These are phyloP conservation scores for Halyomorpha halys DNA, from an alignment of 1,140 invertebrate species.

Conservation along the genomic window DNA sequence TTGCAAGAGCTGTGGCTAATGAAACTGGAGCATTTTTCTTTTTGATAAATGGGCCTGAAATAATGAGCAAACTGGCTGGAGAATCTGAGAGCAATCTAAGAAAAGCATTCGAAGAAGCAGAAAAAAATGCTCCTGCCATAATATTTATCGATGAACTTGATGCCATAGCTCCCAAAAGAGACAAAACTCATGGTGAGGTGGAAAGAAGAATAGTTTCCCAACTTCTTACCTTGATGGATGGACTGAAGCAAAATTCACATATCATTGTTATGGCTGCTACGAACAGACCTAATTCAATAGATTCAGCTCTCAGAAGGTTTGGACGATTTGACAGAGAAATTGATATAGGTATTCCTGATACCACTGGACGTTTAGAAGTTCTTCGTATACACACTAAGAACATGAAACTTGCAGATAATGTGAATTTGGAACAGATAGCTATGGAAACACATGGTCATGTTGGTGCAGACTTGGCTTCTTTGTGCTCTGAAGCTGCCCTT, in stretches of 20 bases:
- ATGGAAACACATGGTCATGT: constrained; percentile 97
- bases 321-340: constrained; percentile 98
- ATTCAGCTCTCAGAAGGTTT: constrained; percentile 92
- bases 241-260: constrained; percentile 95
- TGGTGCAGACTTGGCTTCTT: constrained; percentile 94
- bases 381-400: constrained; percentile 99
- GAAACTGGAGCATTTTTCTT: constrained; percentile 99
- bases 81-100: constrained; percentile 95
- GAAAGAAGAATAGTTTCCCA: constrained; percentile 98
- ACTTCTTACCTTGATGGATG: constrained; percentile 97
- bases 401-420: constrained; percentile 97
- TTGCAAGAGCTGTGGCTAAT: constrained; percentile 97
- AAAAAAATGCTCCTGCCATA: constrained; percentile 98
- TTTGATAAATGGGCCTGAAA: constrained; percentile 98
- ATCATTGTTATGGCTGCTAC: constrained; percentile 99
- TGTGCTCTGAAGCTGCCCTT: constrained; percentile 98
- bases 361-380: constrained; percentile 93
- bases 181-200: constrained; percentile 99
- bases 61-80: constrained; percentile 99
- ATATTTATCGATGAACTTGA: constrained; percentile 99
- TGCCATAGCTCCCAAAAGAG: constrained; percentile 98
- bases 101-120: constrained; percentile 98
- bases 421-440: constrained; percentile 97
- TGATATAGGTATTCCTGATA: constrained; percentile 98
- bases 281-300: constrained; percentile 97